Conservation (phyloP, 2,888 invertebrate species). For the Dynastes hyllus region DNA sequence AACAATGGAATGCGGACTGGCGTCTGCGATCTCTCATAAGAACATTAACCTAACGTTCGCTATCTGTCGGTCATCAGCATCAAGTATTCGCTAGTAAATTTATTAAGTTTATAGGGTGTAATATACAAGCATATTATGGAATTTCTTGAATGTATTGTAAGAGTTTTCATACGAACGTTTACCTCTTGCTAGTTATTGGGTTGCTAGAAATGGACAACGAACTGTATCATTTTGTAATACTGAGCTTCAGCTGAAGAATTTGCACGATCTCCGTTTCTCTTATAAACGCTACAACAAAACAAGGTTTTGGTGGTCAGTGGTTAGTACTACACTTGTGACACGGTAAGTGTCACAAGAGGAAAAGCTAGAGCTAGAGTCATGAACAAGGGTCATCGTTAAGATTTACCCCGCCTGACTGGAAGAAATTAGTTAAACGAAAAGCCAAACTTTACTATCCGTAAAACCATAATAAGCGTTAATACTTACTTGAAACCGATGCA, state of each 20-base stretch:
- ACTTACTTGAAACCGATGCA: no score
- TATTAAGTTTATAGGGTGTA: conserved; percentile 3
- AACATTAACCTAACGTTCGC: no score
- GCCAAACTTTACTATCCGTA: no score
- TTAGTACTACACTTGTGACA: no score
- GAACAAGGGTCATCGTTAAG: not conserved
- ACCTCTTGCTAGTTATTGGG: not conserved
- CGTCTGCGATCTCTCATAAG: conserved; percentile 56
- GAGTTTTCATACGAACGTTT: not conserved
- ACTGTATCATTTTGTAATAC: conserved; percentile 52
- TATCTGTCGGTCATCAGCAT: conserved; percentile 59
- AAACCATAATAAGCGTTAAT: no score
- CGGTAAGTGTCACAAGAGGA: not conserved
- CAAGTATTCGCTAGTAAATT: conserved; percentile 50
- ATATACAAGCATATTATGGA: no score
- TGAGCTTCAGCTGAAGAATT: not conserved
- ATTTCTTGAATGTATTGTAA: conserved; percentile 31
- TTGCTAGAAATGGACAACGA: not conserved
- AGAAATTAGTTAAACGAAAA: no score
- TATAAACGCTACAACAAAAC: not conserved
- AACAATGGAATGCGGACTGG: conserved; percentile 61
- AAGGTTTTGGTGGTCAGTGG: not conserved
- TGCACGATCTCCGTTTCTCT: not conserved
- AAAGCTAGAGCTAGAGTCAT: not conserved
- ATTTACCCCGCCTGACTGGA: no score